These are phyloP conservation scores for Heteronetta atricapilla DNA, from an alignment of 2,113 vertebrate genomes.

Conservation along the genomic window DNA sequence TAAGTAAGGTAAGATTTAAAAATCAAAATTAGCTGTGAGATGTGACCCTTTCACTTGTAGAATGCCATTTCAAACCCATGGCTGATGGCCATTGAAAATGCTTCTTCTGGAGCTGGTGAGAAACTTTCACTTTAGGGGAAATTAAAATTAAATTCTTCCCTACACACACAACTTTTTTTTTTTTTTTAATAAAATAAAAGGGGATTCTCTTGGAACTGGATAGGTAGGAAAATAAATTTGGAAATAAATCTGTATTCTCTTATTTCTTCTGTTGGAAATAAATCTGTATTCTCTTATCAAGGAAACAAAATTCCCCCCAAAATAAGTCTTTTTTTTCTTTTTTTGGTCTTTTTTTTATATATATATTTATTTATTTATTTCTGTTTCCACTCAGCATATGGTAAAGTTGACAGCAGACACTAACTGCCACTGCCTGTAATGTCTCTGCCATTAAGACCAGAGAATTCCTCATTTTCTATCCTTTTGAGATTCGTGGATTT, in stretches of 20 bases:
- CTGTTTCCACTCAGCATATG: rapidly evolving
- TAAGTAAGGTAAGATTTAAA: background rate
- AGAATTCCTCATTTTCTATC: background rate
- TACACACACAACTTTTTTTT: too few species aligned
- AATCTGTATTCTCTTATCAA: background rate
- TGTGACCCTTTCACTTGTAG: background rate
- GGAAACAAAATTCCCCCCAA: background rate
- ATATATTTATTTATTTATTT: background rate
- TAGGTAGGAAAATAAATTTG: too few species aligned
- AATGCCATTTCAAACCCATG: background rate
- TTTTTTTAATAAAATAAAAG: background rate
- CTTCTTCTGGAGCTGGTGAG: background rate
- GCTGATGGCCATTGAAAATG: background rate
- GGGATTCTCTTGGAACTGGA: background rate
- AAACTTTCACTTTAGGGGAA: background rate
- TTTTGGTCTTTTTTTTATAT: too few species aligned
- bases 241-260: background rate
- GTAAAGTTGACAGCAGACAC: background rate
- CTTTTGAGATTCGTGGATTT: background rate
- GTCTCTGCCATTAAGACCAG: background rate
- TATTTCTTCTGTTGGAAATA: background rate
- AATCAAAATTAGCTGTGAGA: background rate
- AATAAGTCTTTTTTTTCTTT: too few species aligned
- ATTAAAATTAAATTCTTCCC: background rate
- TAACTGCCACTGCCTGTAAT: background rate